A percentile compares a stretch with the other conserved stretches of the same genome.
phyloP scores from a whole-genome alignment of 2,888 invertebrate genomes.

The Bursaphelenchus okinawaensis region DNA sequence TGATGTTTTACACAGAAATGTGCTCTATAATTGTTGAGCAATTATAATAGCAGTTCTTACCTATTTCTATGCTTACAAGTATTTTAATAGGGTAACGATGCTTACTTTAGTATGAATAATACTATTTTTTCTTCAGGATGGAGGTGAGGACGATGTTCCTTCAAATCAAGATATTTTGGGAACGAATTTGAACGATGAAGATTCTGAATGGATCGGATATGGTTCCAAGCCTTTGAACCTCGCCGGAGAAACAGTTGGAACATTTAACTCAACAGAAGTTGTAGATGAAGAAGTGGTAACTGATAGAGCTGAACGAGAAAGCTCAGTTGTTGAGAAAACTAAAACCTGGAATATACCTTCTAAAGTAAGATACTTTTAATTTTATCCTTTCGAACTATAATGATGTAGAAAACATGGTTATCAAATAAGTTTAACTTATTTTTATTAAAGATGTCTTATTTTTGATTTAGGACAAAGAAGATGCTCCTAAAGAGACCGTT shows the following conservation, averaged over 20 bases:
- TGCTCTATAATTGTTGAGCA: too few relatives aligned
- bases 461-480: constrained; percentile 6
- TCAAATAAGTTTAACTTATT: too few relatives aligned
- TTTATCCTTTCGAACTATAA: too few relatives aligned
- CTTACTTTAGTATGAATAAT: too few relatives aligned
- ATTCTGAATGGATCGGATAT: constrained; percentile 10
- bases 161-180: not conserved
- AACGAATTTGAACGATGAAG: constrained; percentile 7
- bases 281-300: constrained; percentile 3
- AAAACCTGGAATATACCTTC: constrained; percentile 9
- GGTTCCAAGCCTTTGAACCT: not conserved
- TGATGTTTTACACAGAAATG: too few relatives aligned
- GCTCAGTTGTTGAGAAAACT: not conserved
- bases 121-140: not conserved
- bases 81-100: too few relatives aligned
- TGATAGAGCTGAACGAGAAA: not conserved
- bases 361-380: constrained; percentile 1
- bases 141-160: not conserved
- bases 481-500: not conserved
- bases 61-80: too few relatives aligned
- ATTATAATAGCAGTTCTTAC: too few relatives aligned
- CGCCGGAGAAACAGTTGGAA: constrained; percentile 1
- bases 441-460: too few relatives aligned
- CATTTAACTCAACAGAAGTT: constrained; percentile 9
- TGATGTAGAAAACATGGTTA: too few relatives aligned